A percentile compares a stretch with the other conserved stretches of the same genome.
phyloP scores from a whole-genome alignment of 2,888 invertebrate genomes.

The Nemotelus pantherinus region DNA sequence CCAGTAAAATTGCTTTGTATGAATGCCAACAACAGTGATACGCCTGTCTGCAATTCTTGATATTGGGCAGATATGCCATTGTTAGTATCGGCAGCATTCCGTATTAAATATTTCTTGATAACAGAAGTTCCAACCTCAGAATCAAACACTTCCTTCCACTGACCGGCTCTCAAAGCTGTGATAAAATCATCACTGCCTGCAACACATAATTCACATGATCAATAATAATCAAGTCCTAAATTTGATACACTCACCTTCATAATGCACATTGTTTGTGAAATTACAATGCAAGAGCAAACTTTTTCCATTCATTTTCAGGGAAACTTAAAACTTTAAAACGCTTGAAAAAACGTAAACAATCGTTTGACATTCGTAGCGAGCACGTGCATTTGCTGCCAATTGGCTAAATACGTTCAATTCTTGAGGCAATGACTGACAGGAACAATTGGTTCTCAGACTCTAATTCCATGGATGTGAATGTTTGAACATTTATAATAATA shows the following conservation, averaged over 20 bases:
- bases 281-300: background rate
- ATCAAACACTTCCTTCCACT: background rate
- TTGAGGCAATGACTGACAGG: background rate
- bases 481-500: too few relatives aligned
- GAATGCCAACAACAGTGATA: slow-evolving; percentile 76
- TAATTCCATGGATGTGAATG: too few relatives aligned
- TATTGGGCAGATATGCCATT: background rate
- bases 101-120: background rate
- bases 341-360: slow-evolving; percentile 6
- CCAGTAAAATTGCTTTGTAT: slow-evolving; percentile 86
- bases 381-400: slow-evolving; percentile 20
- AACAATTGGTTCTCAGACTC: too few relatives aligned
- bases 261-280: slow-evolving; percentile 8
- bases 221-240: background rate
- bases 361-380: slow-evolving; percentile 5
- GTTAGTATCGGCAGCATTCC: background rate
- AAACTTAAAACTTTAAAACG: background rate
- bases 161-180: background rate
- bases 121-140: slow-evolving; percentile 30
- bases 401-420: slow-evolving; percentile 27
- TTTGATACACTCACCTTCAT: background rate
- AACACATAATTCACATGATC: slow-evolving; percentile 46
- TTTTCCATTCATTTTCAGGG: slow-evolving; percentile 15
- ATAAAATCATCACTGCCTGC: background rate
- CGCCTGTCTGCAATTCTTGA: slow-evolving; percentile 64